These are phyloP conservation scores for Scaptomyza tumidula DNA, from an alignment of 2,888 invertebrate species.

Conservation along the genomic window DNA sequence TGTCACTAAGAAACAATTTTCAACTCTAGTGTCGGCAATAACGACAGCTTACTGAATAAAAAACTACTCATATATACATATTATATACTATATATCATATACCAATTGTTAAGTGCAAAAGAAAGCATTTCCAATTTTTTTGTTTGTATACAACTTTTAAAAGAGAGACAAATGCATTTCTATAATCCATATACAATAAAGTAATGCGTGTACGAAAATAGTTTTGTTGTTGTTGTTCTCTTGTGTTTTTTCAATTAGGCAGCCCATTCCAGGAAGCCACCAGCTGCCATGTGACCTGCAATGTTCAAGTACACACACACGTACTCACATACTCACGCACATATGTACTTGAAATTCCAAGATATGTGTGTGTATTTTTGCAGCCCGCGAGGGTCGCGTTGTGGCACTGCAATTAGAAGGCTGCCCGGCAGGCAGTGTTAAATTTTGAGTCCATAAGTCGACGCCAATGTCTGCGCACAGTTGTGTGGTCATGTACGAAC, in stretches of 20 bases:
- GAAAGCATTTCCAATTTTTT: slow-evolving; percentile 49
- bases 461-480: slow-evolving; percentile 31
- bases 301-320: slow-evolving; percentile 59
- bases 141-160: slow-evolving; percentile 56
- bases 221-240: slow-evolving; percentile 6
- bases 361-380: slow-evolving; percentile 64
- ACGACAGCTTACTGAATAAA: slow-evolving; percentile 47
- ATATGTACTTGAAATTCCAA: slow-evolving; percentile 75
- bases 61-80: slow-evolving; percentile 43
- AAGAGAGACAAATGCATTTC: slow-evolving; percentile 61
- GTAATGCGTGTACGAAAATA: slow-evolving; percentile 40
- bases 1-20: slow-evolving; percentile 20
- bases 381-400: slow-evolving; percentile 71
- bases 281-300: slow-evolving; percentile 64
- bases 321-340: slow-evolving; percentile 24
- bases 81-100: slow-evolving; percentile 24
- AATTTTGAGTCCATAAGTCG: slow-evolving; percentile 60
- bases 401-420: slow-evolving; percentile 72
- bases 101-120: slow-evolving; percentile 50
- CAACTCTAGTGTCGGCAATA: slow-evolving; percentile 31
- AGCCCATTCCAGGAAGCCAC: slow-evolving; percentile 50
- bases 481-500: slow-evolving; percentile 34
- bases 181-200: slow-evolving; percentile 55
- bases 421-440: slow-evolving; percentile 54
- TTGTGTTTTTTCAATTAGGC: slow-evolving; percentile 40